Conservation (phyloP, 2,797 vertebrate species). For the Carduelis carduelis region DNA sequence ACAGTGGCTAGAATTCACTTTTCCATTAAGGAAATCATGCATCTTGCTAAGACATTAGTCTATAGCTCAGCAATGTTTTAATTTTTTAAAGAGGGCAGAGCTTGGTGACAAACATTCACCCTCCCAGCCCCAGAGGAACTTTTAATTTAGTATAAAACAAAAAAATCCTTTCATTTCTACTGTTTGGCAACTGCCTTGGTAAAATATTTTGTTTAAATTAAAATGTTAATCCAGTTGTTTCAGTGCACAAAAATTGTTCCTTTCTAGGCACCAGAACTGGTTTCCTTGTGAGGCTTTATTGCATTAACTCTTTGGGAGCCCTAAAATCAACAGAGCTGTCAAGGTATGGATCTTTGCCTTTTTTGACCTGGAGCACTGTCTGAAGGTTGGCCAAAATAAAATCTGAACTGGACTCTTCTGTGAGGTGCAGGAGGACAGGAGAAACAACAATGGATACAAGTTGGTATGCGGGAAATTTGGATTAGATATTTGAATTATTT, state of each 20-base stretch:
- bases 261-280: not conserved
- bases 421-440: not conserved
- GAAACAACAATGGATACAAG: not conserved
- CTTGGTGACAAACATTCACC: not conserved
- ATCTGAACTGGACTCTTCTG: not conserved
- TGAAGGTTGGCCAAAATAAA: not conserved
- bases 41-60: not conserved
- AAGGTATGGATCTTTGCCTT: not conserved
- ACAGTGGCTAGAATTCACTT: slow-evolving; percentile 4
- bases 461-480: not conserved
- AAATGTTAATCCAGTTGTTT: not conserved
- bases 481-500: not conserved
- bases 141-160: not conserved
- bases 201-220: not conserved
- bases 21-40: not conserved
- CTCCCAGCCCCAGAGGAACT: not conserved
- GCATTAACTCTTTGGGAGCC: not conserved
- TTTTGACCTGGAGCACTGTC: not conserved
- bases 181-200: not conserved
- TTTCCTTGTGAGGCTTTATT: not conserved
- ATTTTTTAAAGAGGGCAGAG: not conserved
- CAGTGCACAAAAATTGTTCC: not conserved
- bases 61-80: not conserved
- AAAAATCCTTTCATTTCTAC: not conserved
- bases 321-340: not conserved